Percentiles rank a stretch among this genome's conserved stretches.
Evolutionary conservation across 2,797 vertebrate genomes (phyloP).

Genomic region (Anas flavirostris): DNA sequence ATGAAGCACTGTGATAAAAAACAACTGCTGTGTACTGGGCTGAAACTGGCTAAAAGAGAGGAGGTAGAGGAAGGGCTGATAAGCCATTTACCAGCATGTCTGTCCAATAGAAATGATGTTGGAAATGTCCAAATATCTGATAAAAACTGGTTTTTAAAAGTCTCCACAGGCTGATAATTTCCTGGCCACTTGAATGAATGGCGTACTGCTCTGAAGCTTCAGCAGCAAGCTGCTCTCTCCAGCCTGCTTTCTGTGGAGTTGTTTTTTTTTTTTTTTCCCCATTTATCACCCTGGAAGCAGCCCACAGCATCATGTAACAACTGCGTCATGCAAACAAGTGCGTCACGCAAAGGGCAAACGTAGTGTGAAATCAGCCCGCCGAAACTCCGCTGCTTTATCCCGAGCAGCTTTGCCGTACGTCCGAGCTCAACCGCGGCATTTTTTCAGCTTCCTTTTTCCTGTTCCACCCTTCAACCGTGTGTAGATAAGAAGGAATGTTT

Average conservation of each 20-base stretch:
- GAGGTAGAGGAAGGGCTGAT: background rate
- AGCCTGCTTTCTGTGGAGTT: background rate
- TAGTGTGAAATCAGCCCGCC: background rate
- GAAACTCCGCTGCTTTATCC: background rate
- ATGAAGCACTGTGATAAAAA: background rate
- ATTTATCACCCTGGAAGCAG: background rate
- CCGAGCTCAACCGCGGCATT: slow-evolving; percentile 2
- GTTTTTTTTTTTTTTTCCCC: background rate
- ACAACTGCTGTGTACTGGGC: background rate
- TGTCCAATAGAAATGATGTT: background rate
- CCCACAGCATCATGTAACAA: background rate
- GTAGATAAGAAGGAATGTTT: background rate
- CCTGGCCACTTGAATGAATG: background rate
- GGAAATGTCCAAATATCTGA: background rate
- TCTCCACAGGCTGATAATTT: background rate
- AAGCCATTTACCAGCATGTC: background rate
- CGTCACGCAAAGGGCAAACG: rapidly evolving
- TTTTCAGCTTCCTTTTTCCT: slow-evolving; percentile 11
- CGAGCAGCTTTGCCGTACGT: background rate
- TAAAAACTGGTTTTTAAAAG: background rate
- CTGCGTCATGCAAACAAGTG: background rate
- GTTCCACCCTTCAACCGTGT: background rate
- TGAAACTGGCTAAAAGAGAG: background rate
- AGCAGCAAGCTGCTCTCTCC: background rate
- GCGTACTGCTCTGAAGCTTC: background rate